A percentile compares a stretch with the other conserved stretches of the same genome.
Evolutionary conservation across 2,113 vertebrate species (phyloP).

Genomic region (Phocoena sinus): DNA sequence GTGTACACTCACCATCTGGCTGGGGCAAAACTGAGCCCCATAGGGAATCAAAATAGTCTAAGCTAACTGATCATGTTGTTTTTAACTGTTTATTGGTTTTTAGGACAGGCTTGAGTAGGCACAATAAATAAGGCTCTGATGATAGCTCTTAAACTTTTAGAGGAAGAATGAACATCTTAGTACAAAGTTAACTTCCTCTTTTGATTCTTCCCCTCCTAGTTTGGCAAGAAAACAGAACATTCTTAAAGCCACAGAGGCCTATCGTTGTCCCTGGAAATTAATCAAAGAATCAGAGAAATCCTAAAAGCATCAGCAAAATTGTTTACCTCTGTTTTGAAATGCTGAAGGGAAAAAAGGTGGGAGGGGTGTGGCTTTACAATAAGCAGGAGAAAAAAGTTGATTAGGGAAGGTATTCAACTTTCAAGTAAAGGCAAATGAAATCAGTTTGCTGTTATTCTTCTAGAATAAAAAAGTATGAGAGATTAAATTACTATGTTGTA

Average conservation of each 20-base stretch:
- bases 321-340: constrained; percentile 44
- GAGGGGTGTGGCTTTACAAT: background rate
- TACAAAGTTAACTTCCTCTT: background rate
- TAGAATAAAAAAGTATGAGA: background rate
- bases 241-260: background rate
- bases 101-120: background rate
- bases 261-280: background rate
- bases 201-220: background rate
- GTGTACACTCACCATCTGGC: background rate
- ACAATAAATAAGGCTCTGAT: background rate
- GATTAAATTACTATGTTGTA: background rate
- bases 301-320: constrained; percentile 12
- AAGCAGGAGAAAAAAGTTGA: background rate
- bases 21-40: background rate
- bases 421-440: background rate
- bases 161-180: background rate
- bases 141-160: background rate
- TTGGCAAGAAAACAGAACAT: background rate
- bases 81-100: background rate
- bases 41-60: background rate
- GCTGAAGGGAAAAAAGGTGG: background rate
- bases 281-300: background rate
- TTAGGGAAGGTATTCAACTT: constrained; percentile 6
- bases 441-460: background rate
- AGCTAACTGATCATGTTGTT: background rate